Percentiles rank a stretch among this genome's conserved stretches.
phyloP scores from a whole-genome alignment of 2,113 vertebrate genomes.

The Saccopteryx bilineata region DNA sequence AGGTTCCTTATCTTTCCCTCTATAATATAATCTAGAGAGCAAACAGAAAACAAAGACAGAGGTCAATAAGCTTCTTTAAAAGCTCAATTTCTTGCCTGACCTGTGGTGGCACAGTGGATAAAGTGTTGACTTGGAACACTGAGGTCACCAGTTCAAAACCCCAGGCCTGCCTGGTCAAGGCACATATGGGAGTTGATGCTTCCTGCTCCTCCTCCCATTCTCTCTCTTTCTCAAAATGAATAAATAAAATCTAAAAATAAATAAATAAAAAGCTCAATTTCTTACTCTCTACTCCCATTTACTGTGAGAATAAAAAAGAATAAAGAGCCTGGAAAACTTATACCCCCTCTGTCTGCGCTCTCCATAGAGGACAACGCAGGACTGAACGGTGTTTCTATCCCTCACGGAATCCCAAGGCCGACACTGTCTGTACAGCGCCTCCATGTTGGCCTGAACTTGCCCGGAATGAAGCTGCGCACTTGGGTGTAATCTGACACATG shows the following conservation, averaged over 20 bases:
- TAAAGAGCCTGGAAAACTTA: not conserved
- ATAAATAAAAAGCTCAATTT: not conserved
- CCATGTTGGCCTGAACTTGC: conserved; percentile 35
- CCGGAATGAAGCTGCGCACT: conserved; percentile 16
- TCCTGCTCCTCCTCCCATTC: too few relatives aligned
- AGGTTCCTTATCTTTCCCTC: conserved; percentile 12
- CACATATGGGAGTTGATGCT: too few relatives aligned
- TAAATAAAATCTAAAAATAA: too few relatives aligned
- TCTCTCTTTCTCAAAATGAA: too few relatives aligned
- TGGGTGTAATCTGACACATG: conserved; percentile 71
- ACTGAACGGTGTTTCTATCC: not conserved
- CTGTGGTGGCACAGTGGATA: too few relatives aligned
- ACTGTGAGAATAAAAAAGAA: conserved; percentile 4
- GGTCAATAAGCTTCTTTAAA: not conserved
- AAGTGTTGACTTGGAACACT: too few relatives aligned
- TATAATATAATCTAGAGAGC: not conserved
- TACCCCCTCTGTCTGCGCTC: not conserved
- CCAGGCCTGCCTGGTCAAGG: too few relatives aligned
- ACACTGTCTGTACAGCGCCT: not conserved
- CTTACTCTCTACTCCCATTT: not conserved
- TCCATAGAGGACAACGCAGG: not conserved
- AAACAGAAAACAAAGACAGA: conserved; percentile 49
- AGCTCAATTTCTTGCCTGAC: not conserved
- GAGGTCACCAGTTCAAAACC: too few relatives aligned
- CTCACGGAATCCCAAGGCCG: not conserved